phyloP scores from a whole-genome alignment of 2,113 vertebrate genomes.

The Sprattus sprattus region DNA sequence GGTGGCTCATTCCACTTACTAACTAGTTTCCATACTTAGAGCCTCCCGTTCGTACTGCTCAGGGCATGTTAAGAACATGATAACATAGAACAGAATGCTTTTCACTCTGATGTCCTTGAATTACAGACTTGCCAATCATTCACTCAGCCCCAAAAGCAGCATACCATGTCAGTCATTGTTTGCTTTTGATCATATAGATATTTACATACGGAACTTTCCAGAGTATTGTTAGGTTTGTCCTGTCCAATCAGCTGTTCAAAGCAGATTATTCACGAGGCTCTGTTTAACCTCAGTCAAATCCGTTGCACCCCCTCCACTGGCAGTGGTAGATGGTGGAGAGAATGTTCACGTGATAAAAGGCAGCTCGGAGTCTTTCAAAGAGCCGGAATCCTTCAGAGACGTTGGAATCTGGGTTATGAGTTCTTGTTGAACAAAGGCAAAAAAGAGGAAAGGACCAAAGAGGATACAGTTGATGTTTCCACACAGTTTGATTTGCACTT shows the following conservation, averaged over 20 bases:
- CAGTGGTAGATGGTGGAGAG: not conserved
- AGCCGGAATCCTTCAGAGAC: not conserved
- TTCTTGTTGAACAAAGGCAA: not conserved
- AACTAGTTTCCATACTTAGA: not conserved
- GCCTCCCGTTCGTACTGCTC: not conserved
- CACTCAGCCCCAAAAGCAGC: not conserved
- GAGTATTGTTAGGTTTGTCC: not conserved
- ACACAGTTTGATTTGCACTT: not conserved
- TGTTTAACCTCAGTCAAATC: not conserved
- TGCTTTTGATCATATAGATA: not conserved
- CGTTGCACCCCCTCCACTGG: not conserved
- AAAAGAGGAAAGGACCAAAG: not conserved
- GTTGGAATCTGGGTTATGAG: not conserved
- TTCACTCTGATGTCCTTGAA: not conserved
- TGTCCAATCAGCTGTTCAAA: constrained; percentile 9
- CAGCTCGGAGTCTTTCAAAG: not conserved
- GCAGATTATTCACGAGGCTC: not conserved
- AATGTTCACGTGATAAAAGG: not conserved
- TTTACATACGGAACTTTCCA: not conserved
- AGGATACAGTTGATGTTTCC: not conserved
- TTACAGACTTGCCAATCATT: not conserved
- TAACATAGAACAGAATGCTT: not conserved
- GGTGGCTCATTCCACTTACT: not conserved
- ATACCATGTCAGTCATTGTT: not conserved
- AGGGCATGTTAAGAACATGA: too few relatives aligned